These are phyloP conservation scores for Drosophila mojavensis DNA, from an alignment of 1,140 invertebrate species.

Conservation along the genomic window DNA sequence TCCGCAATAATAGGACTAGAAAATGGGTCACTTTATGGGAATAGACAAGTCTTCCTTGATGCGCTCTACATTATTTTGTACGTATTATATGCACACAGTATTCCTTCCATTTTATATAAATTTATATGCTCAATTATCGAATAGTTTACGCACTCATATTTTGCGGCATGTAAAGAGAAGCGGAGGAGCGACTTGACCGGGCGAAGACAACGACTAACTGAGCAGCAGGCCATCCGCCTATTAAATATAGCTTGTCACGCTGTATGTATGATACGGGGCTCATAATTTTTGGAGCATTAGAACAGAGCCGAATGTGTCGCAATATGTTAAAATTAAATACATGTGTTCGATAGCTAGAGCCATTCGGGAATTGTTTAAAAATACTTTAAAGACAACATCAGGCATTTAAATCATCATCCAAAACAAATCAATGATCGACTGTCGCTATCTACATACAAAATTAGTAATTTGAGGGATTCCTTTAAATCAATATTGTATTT, in stretches of 20 bases:
- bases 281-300: slow-evolving; percentile 63
- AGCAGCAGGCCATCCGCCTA: neutral
- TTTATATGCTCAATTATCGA: neutral
- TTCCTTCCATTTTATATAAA: no score
- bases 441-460: neutral
- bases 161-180: neutral
- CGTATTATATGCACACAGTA: no score
- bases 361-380: slow-evolving; percentile 27
- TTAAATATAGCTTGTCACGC: slow-evolving; percentile 36
- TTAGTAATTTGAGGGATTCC: no score
- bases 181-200: neutral
- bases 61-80: no score
- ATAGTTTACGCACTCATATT: slow-evolving; percentile 46
- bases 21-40: no score
- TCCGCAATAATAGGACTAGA: no score
- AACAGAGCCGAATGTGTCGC: slow-evolving; percentile 18
- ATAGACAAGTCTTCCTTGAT: no score
- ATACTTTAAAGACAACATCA: slow-evolving; percentile 5
- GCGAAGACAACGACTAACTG: slow-evolving; percentile 36
- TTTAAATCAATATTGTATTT: no score
- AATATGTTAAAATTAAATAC: slow-evolving; percentile 5
- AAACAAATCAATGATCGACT: neutral
- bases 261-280: slow-evolving; percentile 6
- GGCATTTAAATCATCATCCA: neutral
- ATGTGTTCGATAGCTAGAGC: neutral